Evolutionary conservation across 2,113 vertebrate species (phyloP), one percentile per base, ranked within the genome.

Genomic region (Eidolon helvum): DNA sequence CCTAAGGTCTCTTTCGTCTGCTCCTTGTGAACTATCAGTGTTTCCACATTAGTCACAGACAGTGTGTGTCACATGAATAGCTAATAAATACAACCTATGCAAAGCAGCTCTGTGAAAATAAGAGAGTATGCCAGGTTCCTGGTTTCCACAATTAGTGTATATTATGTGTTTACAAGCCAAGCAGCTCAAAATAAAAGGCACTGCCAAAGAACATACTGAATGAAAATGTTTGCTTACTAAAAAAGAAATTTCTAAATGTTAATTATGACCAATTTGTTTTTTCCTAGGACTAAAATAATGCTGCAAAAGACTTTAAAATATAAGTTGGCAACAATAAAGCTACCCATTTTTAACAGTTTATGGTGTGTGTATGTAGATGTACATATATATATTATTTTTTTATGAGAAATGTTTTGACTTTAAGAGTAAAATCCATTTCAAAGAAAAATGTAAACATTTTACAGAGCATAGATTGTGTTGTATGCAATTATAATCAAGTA

Each of bases 141-240:
- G 28, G 78, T 92, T 97, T 96, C 96, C 61, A 97, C 79, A 97
- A 68, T 95, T 93, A 97, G 77, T 91, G 11, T 53, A 66, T 89
- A 87, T 96, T 97, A 78, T 80, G 90, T 87, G 84, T 98, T 97
- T 90, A 88, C 45, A 90, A 95, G 74, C 74, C 75, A 94, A 95
- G 71, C 45, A 77, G 59, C 83, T 89, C 84, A 90, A 91, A 91
- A 97, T 86, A 87, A 95, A 97, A 97, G 48, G 24, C 40, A 79
- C 24, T 91, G 74, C 89, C 95, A 93, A 71, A 96, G 87, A 95
- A 90, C 45, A 95, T 57, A 92, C 69, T 95, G 90, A 97, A 97
- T 97, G 91, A 95, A 96, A 97, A 96, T 97, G 79, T 96, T 97
- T 95, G 78, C 95, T 97, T 85, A 97, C 83, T 74, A 87, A 87